Conservation (phyloP, 2,113 vertebrate genomes). For the Sceloporus tristichus region DNA sequence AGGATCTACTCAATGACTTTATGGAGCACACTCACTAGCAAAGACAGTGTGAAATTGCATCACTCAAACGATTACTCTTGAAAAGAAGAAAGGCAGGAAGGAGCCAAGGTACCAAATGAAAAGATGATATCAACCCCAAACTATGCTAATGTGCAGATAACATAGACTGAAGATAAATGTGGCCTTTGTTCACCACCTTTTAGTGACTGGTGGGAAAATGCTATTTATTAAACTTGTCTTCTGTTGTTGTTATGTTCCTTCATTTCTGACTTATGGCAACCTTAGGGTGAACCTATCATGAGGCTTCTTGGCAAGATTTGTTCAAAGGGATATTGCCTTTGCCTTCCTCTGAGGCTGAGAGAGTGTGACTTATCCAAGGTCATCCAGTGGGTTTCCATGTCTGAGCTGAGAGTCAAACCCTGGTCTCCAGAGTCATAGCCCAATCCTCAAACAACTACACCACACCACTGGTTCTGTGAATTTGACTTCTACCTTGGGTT, state of each 20-base stretch:
- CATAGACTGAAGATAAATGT: constrained; percentile 13
- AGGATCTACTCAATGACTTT: constrained; percentile 55
- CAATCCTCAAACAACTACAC: too few relatives aligned
- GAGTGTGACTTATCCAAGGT: too few relatives aligned
- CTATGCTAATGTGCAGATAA: constrained; percentile 28
- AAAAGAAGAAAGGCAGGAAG: constrained; percentile 65
- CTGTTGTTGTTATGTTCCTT: too few relatives aligned
- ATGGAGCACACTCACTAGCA: constrained; percentile 6
- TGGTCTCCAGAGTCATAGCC: too few relatives aligned
- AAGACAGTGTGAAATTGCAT: constrained; percentile 54
- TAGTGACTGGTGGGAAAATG: not conserved
- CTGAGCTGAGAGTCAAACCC: too few relatives aligned
- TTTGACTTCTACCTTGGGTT: not conserved
- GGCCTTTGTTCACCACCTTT: not conserved
- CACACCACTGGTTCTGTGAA: too few relatives aligned
- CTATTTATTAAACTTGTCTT: not conserved
- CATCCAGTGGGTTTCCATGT: too few relatives aligned
- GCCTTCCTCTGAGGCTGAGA: too few relatives aligned
- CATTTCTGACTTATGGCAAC: too few relatives aligned
- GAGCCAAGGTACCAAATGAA: constrained; percentile 52
- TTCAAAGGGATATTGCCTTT: too few relatives aligned
- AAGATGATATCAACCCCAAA: constrained; percentile 53
- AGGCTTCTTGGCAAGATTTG: too few relatives aligned
- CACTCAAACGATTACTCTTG: constrained; percentile 61
- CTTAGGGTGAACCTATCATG: too few relatives aligned